A percentile compares a stretch with the other conserved stretches of the same genome.
These are phyloP conservation scores for Bergia sp. DNA, from an alignment of 92 coral and sea anemone genomes.

Conservation along the genomic window DNA sequence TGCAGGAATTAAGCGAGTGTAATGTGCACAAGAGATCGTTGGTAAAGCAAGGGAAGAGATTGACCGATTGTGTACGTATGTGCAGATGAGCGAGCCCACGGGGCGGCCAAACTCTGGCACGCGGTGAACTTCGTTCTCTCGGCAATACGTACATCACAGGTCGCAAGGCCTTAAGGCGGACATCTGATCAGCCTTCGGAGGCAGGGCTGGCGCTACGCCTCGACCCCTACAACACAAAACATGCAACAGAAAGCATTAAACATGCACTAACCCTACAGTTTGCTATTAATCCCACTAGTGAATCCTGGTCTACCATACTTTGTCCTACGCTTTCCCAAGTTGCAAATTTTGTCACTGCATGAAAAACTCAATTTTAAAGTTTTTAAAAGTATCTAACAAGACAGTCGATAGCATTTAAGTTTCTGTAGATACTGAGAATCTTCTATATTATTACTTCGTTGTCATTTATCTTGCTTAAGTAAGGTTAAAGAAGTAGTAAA, in stretches of 20 bases:
- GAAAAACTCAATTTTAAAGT: not conserved
- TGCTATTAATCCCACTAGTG: not conserved
- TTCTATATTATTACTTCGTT: no score
- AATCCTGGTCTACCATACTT: not conserved
- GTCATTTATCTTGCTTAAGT: no score
- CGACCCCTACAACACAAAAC: conserved; percentile 41
- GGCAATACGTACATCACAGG: conserved; percentile 44
- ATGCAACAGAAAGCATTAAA: conserved; percentile 26
- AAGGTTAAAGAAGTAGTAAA: not conserved
- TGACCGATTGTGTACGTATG: conserved; percentile 39
- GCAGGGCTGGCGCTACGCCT: conserved; percentile 48
- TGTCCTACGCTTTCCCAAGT: not conserved
- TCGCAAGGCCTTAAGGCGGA: not conserved
- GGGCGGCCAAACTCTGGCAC: conserved; percentile 34
- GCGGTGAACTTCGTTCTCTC: conserved; percentile 38
- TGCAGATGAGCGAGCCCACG: conserved; percentile 43
- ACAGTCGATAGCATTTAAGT: not conserved
- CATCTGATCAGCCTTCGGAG: conserved; percentile 35
- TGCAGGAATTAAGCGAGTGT: not conserved
- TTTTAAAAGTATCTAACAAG: no score
- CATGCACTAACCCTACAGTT: not conserved
- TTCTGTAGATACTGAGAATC: not conserved
- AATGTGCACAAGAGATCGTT: not conserved
- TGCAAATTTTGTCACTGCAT: not conserved
- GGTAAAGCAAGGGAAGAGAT: not conserved